phyloP scores from a whole-genome alignment of 2,888 invertebrate genomes.

The Margaritifera margaritifera region DNA sequence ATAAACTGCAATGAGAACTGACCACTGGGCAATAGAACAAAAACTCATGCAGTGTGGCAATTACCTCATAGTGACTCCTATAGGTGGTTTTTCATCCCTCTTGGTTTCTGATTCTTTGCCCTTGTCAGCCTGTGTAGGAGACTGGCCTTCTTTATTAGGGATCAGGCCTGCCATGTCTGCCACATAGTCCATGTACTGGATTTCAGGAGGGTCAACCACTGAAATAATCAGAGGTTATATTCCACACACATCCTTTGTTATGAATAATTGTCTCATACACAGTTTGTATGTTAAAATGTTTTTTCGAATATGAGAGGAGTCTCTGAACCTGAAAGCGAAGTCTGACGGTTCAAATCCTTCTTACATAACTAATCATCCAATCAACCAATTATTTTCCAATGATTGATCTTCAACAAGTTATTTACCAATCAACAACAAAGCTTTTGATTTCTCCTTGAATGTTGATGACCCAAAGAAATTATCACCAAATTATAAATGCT shows the following conservation, averaged over 20 bases:
- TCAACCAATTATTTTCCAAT: no score
- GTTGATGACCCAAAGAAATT: neutral
- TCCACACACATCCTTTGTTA: neutral
- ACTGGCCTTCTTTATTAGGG: conserved; percentile 43
- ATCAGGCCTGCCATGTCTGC: conserved; percentile 48
- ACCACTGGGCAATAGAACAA: no score
- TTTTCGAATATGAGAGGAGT: no score
- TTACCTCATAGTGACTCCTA: conserved; percentile 64
- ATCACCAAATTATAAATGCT: no score
- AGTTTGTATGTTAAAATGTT: no score
- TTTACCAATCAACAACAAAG: neutral
- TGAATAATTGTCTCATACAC: neutral
- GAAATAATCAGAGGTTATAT: conserved; percentile 6
- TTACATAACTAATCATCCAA: no score
- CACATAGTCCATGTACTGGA: conserved; percentile 61
- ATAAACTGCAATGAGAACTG: no score
- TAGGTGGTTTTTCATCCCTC: conserved; percentile 65
- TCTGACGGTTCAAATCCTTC: no score
- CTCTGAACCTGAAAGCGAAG: no score
- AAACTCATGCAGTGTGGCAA: conserved; percentile 6
- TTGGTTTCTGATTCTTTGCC: conserved; percentile 48
- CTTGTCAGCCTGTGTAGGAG: conserved; percentile 45
- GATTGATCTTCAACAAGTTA: no score
- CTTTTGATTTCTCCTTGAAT: neutral
- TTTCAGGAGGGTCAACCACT: conserved; percentile 66